These are phyloP conservation scores for Apotomis capreana DNA, from an alignment of 2,888 invertebrate genomes.

Conservation along the genomic window DNA sequence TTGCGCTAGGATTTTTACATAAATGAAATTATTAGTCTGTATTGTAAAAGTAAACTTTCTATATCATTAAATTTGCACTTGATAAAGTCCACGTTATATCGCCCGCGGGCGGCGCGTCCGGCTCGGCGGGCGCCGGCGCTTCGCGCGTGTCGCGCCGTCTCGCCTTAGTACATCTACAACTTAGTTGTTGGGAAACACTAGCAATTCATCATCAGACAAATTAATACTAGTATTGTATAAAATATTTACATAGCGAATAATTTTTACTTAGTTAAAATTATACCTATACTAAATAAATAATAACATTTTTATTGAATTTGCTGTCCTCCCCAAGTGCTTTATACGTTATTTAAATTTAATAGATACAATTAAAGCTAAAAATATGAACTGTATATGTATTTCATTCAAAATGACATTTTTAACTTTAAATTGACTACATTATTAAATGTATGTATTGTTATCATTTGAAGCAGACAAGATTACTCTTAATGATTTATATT, in stretches of 20 bases:
- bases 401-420: slow-evolving; percentile 49
- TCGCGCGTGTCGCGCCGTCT: slow-evolving; percentile 38
- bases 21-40: slow-evolving; percentile 80
- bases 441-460: slow-evolving; percentile 70
- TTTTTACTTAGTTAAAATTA: slow-evolving; percentile 83
- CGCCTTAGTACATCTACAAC: slow-evolving; percentile 65
- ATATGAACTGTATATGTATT: slow-evolving; percentile 79
- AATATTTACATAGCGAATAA: slow-evolving; percentile 83
- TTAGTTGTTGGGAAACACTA: slow-evolving; percentile 77
- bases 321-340: slow-evolving; percentile 85
- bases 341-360: slow-evolving; percentile 82
- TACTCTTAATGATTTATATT: slow-evolving; percentile 70
- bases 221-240: slow-evolving; percentile 82
- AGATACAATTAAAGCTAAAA: slow-evolving; percentile 79
- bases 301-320: slow-evolving; percentile 84
- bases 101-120: slow-evolving; percentile 84
- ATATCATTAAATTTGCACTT: slow-evolving; percentile 79
- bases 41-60: slow-evolving; percentile 80
- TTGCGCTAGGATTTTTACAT: slow-evolving; percentile 83
- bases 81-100: slow-evolving; percentile 72
- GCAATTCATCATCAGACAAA: slow-evolving; percentile 79
- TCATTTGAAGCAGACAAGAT: slow-evolving; percentile 64
- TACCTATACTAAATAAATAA: slow-evolving; percentile 78
- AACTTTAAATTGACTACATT: slow-evolving; percentile 72
- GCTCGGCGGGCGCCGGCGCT: slow-evolving; percentile 66